Conservation (phyloP, 2,113 vertebrate species). For the Manacus vitellinus region DNA sequence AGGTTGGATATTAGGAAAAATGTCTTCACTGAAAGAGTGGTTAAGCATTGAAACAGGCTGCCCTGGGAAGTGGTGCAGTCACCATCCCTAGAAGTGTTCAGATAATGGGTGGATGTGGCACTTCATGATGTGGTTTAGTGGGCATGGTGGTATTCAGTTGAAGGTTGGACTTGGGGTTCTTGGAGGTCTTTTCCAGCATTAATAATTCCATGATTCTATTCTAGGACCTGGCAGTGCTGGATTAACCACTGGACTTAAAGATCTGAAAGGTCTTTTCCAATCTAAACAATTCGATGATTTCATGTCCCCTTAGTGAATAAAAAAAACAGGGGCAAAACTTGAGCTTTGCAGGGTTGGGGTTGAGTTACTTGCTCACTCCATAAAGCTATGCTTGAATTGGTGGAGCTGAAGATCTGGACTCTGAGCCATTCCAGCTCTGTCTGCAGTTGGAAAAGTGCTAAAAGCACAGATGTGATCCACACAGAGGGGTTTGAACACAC, state of each 20-base stretch:
- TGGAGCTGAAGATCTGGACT: not conserved
- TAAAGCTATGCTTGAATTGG: not conserved
- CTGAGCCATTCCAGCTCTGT: not conserved
- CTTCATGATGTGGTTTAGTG: not conserved
- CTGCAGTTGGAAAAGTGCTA: not conserved
- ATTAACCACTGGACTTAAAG: not conserved
- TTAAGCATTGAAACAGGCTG: not conserved
- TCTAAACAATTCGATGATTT: fast-evolving
- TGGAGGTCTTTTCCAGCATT: not conserved
- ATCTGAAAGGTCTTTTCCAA: not conserved
- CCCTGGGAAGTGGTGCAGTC: not conserved
- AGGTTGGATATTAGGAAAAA: not conserved
- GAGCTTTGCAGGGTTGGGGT: not conserved
- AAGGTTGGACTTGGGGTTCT: not conserved
- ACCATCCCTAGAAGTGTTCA: not conserved
- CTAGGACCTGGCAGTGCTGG: not conserved
- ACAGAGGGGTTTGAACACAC: not conserved
- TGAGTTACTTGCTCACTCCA: not conserved
- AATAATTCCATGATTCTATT: not conserved
- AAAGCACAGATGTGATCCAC: not conserved
- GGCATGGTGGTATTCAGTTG: fast-evolving
- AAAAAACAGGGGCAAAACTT: not conserved
- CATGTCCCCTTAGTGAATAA: not conserved
- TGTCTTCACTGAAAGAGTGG: not conserved
- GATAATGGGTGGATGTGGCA: not conserved